phyloP scores from a whole-genome alignment of 1,140 invertebrate species.

The Cyphomyrmex costatus region DNA sequence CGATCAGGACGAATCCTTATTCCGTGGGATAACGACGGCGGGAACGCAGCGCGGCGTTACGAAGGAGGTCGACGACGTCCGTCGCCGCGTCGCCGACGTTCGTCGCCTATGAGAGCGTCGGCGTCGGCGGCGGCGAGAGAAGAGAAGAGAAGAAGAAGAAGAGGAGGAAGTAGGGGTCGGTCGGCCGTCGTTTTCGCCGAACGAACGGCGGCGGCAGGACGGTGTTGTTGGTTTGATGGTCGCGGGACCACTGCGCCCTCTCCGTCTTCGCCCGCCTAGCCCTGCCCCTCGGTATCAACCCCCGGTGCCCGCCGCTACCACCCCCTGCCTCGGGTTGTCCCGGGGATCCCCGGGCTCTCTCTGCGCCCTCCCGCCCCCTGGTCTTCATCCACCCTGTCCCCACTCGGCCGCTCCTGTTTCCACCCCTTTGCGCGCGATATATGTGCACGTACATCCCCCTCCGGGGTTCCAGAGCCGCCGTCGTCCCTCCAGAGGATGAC shows the following conservation, averaged over 20 bases:
- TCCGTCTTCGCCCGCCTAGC: slow-evolving; percentile 83
- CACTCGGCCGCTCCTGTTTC: slow-evolving; percentile 37
- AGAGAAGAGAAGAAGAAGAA: slow-evolving; percentile 64
- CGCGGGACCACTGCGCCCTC: slow-evolving; percentile 87
- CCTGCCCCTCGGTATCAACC: slow-evolving; percentile 83
- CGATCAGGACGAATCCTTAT: neutral
- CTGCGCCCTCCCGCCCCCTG: neutral
- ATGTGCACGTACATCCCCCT: neutral
- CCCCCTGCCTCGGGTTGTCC: slow-evolving; percentile 59
- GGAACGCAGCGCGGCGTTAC: neutral
- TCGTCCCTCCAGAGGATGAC: neutral
- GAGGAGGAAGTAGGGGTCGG: slow-evolving; percentile 66
- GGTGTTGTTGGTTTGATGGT: slow-evolving; percentile 86
- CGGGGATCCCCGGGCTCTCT: slow-evolving; percentile 70
- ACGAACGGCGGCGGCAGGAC: slow-evolving; percentile 61
- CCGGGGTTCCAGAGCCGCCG: neutral
- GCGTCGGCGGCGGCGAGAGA: slow-evolving; percentile 35
- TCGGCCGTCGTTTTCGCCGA: slow-evolving; percentile 69
- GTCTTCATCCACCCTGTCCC: neutral
- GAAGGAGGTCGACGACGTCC: slow-evolving; percentile 21
- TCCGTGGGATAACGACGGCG: slow-evolving; percentile 21
- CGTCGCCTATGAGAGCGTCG: slow-evolving; percentile 37
- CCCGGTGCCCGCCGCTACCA: slow-evolving; percentile 65
- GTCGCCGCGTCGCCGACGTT: slow-evolving; percentile 18
- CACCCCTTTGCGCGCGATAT: slow-evolving; percentile 50